These are phyloP conservation scores for Alethe diademata DNA, from an alignment of 2,113 vertebrate genomes.

Conservation along the genomic window DNA sequence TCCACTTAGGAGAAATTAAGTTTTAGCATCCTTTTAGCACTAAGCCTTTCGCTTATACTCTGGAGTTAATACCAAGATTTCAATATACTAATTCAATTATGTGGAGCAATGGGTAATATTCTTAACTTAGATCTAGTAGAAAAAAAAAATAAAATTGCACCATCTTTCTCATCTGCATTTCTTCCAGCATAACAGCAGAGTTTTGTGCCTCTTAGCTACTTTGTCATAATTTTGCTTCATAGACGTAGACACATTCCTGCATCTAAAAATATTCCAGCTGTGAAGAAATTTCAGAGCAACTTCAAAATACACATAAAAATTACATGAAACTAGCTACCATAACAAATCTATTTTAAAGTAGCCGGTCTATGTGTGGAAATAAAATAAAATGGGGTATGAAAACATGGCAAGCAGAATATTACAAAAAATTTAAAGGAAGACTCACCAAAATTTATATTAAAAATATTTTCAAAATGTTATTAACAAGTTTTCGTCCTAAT, in stretches of 20 bases:
- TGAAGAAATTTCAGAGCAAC: background rate
- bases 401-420: background rate
- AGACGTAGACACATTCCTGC: background rate
- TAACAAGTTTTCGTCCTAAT: background rate
- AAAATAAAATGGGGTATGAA: background rate
- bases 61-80: slow-evolving; percentile 21
- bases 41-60: slow-evolving; percentile 28
- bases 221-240: background rate
- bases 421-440: background rate
- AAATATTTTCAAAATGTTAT: background rate
- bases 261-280: background rate
- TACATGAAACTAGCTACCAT: background rate
- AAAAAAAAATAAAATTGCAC: background rate
- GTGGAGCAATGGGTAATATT: background rate
- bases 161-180: background rate
- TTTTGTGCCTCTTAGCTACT: background rate
- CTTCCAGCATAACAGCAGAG: background rate
- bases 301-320: background rate
- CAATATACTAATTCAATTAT: slow-evolving; percentile 42
- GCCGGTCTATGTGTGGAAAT: background rate
- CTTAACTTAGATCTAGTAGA: background rate
- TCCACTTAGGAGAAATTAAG: background rate
- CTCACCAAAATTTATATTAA: background rate
- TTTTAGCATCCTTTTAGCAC: background rate
- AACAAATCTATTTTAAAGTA: background rate